Evolutionary conservation across 2,113 vertebrate genomes (phyloP), one percentile per base, ranked within the genome.

Genomic region (Vulpes lagopus): DNA sequence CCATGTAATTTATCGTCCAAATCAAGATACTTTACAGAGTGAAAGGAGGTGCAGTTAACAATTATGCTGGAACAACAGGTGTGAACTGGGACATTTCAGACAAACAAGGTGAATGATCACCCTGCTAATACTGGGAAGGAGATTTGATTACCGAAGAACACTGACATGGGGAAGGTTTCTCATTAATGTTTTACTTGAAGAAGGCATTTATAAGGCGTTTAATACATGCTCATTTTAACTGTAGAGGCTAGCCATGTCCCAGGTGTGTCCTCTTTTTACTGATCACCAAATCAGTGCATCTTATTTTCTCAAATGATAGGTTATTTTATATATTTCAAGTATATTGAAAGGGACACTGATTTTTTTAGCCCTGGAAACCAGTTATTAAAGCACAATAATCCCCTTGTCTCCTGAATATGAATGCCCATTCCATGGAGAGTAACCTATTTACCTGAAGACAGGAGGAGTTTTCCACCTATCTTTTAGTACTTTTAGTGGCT

Each of bases 1-100:
- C 94, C 86, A 73, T 87, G 35, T 94, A 94, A 96, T 97, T 98
- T 96, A 96, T 97, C 22, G 5, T 82, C 76, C 22, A 64, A 95
- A 73, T 60, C 55, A 92, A 79, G 71, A 91, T 80, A 88, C 30
- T 96, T 87, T 32, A 82, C 76, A 87, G 62, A 92, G 51, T 14
- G 22, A 96, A 96, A 71, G 27, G 16, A 30, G 19, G 16, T 96
- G 53, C 78, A 88, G 83, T 94, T 80, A 92, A 69, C 62, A 96
- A 91, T 92, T 91, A 76, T 17, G 22, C 55, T 96, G 38, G 59
- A 90, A 96, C 78, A 96, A 87, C 88, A 96, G 84, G 91, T 94
- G 76, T 79, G 55, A 92, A 73, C 51, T 73, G 74, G 69, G 71
- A 90, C 64, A 76, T 83, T 95, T 87, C 57, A 84, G 43, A 57